Conservation (phyloP, 2,888 invertebrate species). For the Euspilapteryx auroguttella region DNA sequence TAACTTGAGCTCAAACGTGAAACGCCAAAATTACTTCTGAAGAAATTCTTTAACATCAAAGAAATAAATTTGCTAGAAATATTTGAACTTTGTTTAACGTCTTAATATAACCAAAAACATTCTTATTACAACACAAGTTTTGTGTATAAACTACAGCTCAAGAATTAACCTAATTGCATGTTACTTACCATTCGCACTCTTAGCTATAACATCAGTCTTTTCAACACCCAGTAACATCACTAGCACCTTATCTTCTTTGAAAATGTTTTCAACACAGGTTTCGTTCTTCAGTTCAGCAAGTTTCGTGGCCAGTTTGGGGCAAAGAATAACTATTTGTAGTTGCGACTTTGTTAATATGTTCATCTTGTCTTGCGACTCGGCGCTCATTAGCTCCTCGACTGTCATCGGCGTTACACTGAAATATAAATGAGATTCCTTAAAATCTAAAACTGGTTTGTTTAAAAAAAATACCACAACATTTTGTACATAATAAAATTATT, state of each 20-base stretch:
- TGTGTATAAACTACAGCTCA: too few species aligned
- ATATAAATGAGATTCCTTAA: conserved; percentile 9
- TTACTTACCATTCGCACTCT: conserved; percentile 67
- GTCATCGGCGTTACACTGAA: conserved; percentile 73
- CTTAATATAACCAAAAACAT: too few species aligned
- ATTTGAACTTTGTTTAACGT: too few species aligned
- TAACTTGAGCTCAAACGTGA: too few species aligned
- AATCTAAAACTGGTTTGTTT: too few species aligned
- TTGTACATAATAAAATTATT: too few species aligned
- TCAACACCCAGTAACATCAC: conserved; percentile 81
- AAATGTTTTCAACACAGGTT: conserved; percentile 54
- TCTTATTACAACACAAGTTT: too few species aligned
- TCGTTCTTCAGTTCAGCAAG: conserved; percentile 58
- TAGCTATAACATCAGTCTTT: conserved; percentile 69
- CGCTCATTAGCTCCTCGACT: conserved; percentile 67
- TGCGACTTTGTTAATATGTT: conserved; percentile 67
- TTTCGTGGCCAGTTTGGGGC: conserved; percentile 71
- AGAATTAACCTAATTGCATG: too few species aligned
- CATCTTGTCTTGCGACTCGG: conserved; percentile 47
- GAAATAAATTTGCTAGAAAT: too few species aligned
- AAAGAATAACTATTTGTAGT: conserved; percentile 78
- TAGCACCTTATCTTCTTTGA: conserved; percentile 73
- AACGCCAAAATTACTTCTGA: too few species aligned
- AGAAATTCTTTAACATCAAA: too few species aligned
- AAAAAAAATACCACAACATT: too few species aligned